Conservation (phyloP, 53 echinoderm and acorn worm genomes). For the Luidia sarsii region DNA sequence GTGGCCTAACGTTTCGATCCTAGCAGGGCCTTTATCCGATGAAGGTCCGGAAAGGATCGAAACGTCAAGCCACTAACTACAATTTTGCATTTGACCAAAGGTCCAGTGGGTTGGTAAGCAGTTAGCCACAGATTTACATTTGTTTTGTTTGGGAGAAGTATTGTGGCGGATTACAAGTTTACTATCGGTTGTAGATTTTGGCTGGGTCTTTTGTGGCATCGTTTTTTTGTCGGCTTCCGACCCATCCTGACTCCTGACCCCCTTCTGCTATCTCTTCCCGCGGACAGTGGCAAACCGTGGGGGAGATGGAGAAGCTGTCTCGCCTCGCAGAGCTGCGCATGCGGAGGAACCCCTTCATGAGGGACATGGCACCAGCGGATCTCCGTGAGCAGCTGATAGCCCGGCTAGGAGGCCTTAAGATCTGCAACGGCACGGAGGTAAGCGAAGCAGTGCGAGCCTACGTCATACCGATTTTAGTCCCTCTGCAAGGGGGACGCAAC, state of each 20-base stretch:
- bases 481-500: too few relatives aligned
- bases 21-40: too few relatives aligned
- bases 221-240: not conserved
- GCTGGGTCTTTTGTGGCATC: not conserved
- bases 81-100: too few relatives aligned
- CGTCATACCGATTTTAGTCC: too few relatives aligned
- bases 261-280: not conserved
- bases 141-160: too few relatives aligned
- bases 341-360: conserved; percentile 75
- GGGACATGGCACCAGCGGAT: conserved; percentile 46
- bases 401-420: conserved; percentile 62
- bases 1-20: too few relatives aligned
- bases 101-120: too few relatives aligned
- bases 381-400: conserved; percentile 74
- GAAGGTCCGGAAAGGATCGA: too few relatives aligned
- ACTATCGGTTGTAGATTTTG: too few relatives aligned
- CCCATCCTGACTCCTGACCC: not conserved
- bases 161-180: too few relatives aligned
- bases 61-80: too few relatives aligned
- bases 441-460: conserved; percentile 23
- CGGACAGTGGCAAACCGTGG: conserved; percentile 77
- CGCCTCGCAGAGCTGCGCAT: conserved; percentile 70
- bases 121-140: too few relatives aligned
- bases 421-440: conserved; percentile 80
- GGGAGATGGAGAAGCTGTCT: conserved; percentile 83